phyloP scores from a whole-genome alignment of 2,797 vertebrate species.

The Passerculus sandwichensis region DNA sequence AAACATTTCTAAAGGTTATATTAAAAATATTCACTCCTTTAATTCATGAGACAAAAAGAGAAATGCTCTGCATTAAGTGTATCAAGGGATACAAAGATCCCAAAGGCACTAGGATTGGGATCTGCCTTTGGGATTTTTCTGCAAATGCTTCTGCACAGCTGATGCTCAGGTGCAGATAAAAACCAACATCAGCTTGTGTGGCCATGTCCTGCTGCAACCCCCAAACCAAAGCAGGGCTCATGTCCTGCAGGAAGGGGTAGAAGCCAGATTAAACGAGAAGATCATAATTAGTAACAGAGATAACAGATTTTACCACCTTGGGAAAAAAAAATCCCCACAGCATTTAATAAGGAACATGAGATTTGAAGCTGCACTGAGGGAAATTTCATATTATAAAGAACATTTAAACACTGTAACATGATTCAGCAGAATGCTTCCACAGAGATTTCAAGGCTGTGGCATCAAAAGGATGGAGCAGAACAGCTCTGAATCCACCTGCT shows the following conservation, averaged over 20 bases:
- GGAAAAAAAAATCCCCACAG: background rate
- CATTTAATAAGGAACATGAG: background rate
- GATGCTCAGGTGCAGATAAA: background rate
- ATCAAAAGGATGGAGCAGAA: background rate
- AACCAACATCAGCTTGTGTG: background rate
- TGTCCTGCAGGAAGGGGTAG: background rate
- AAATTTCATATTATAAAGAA: background rate
- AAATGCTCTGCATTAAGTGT: background rate
- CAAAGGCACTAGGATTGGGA: background rate
- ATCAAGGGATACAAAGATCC: background rate
- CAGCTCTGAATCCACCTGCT: background rate
- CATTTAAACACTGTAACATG: background rate
- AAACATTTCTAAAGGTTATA: background rate
- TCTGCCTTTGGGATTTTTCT: background rate
- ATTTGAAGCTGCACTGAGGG: background rate
- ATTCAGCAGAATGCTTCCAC: background rate
- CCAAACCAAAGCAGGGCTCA: background rate
- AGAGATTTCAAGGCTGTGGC: background rate
- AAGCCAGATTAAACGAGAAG: background rate
- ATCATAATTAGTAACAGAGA: background rate
- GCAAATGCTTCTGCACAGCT: background rate
- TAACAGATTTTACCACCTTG: background rate
- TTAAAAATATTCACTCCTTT: background rate
- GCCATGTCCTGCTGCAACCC: background rate
- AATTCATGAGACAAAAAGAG: background rate